Evolutionary conservation across 2,888 invertebrate species (phyloP).

Genomic region (Nezara viridula): DNA sequence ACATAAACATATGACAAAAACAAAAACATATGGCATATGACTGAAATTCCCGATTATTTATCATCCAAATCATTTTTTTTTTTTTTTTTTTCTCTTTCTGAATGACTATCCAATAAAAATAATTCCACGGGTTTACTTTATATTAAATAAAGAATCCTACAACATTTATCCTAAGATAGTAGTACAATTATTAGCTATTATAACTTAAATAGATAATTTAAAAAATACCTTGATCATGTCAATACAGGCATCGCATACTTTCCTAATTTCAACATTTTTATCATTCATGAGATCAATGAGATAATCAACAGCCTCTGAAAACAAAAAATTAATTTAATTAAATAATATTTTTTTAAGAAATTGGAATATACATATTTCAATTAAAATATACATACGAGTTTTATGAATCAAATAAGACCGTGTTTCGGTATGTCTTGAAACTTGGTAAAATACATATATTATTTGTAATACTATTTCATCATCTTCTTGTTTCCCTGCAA

Average conservation of each 20-base stretch:
- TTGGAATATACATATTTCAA: neutral
- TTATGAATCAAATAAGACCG: conserved; percentile 87
- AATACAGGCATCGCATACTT: conserved; percentile 94
- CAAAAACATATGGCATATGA: no score
- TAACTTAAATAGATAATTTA: neutral
- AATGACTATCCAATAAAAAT: no score
- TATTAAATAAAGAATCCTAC: no score
- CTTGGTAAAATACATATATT: conserved; percentile 93
- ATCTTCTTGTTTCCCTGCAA: conserved; percentile 90
- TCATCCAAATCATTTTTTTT: no score
- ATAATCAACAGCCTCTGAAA: conserved; percentile 92
- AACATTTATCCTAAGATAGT: neutral
- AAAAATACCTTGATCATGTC: conserved; percentile 89
- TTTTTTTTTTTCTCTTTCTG: no score
- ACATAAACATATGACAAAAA: no score
- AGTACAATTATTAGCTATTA: neutral
- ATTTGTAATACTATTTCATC: conserved; percentile 98
- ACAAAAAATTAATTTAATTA: conserved; percentile 33
- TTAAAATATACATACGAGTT: conserved; percentile 74
- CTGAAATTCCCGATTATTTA: no score
- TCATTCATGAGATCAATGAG: conserved; percentile 98
- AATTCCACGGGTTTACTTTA: no score
- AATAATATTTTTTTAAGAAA: neutral
- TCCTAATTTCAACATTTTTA: conserved; percentile 92
- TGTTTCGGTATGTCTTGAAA: conserved; percentile 84